Evolutionary conservation across 2,888 invertebrate genomes (phyloP).

Genomic region (Andrena haemorrhoa): DNA sequence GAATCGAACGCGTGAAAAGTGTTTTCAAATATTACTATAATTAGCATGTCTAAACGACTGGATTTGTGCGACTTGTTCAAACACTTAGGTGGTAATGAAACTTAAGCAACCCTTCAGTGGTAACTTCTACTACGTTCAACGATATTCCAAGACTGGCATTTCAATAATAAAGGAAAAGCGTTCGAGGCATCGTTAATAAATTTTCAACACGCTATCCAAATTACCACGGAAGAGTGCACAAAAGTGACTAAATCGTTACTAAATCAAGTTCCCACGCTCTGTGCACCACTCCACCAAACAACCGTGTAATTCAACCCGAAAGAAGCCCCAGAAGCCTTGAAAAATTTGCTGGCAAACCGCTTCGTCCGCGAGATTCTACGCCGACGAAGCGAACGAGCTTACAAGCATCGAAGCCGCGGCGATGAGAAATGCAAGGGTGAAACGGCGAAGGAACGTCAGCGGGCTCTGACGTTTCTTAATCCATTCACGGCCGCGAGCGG

Average conservation of each 20-base stretch:
- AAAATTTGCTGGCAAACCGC: no score
- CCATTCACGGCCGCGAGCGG: conserved; percentile 1
- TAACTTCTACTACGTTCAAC: background rate
- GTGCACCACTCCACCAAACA: no score
- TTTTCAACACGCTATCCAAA: background rate
- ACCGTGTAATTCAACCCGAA: no score
- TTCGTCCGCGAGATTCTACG: background rate
- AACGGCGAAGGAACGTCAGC: conserved; percentile 6
- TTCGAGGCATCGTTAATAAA: no score
- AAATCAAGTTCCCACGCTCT: no score
- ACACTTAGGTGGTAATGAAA: background rate
- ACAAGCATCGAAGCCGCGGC: conserved; percentile 57
- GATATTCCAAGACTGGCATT: background rate
- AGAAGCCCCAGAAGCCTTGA: no score
- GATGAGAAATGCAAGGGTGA: conserved; percentile 9
- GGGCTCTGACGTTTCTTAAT: conserved; percentile 23
- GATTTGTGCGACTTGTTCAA: background rate
- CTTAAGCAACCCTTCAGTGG: conserved; percentile 8
- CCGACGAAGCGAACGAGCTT: conserved; percentile 52
- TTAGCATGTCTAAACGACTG: conserved; percentile 12
- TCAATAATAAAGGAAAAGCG: background rate
- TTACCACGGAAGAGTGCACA: background rate
- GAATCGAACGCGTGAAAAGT: background rate
- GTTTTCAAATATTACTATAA: background rate
- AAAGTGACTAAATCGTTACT: background rate